Percentiles rank a stretch among this genome's conserved stretches.
Evolutionary conservation across 2,113 vertebrate species (phyloP).

Genomic region (Clarias macrocephalus): DNA sequence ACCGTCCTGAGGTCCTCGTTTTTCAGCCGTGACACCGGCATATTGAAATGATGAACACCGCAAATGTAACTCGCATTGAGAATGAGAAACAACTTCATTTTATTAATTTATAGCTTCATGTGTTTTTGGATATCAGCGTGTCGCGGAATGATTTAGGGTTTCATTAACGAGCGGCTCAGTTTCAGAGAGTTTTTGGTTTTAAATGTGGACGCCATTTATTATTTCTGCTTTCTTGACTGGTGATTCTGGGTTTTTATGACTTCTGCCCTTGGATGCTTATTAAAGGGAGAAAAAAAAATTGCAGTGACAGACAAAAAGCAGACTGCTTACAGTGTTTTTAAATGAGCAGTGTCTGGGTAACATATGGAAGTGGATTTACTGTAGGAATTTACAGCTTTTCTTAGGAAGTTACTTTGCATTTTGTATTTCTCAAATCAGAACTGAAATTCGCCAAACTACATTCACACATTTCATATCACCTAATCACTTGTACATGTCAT

Average conservation of each 20-base stretch:
- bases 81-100: neutral
- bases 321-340: too few relatives aligned
- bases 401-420: too few relatives aligned
- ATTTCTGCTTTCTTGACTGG: neutral
- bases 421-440: too few relatives aligned
- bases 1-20: neutral
- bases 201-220: neutral
- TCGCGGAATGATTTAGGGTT: slow-evolving; percentile 19
- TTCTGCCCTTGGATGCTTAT: neutral
- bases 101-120: neutral
- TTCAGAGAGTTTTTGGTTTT: neutral
- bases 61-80: neutral
- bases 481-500: too few relatives aligned
- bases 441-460: too few relatives aligned
- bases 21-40: neutral
- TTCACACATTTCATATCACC: too few relatives aligned
- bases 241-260: neutral
- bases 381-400: neutral
- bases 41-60: neutral
- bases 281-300: neutral
- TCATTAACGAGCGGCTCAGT: neutral
- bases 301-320: neutral
- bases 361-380: neutral
- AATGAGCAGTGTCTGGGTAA: neutral
- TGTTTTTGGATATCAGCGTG: slow-evolving; percentile 31